Base-by-base conservation (phyloP, 2,797 vertebrate genomes). In the Schizothorax lantsangensis region DNA sequence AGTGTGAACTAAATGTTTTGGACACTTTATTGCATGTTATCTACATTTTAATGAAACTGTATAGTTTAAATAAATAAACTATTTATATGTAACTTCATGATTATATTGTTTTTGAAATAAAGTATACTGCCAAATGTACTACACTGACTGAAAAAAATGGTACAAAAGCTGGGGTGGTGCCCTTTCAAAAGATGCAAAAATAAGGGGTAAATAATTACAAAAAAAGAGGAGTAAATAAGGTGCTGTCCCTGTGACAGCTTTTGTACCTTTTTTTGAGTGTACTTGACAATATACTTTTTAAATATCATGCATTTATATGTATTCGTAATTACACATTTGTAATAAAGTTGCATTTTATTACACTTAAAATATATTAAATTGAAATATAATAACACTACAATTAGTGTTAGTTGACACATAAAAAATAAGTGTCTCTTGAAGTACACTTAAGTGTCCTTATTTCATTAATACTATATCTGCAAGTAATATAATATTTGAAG, bases 401-500 rank as follows among this genome's bases (percentile, higher is more conserved):
- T 62, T 54, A 54, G 3, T 57, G 54, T 57, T 23, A 57, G 54
- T 57, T 2, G 15, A 57, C 8, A 57, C 8, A n/a, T 57, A 3
- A 23, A 23, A 57, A n/a, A 57, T 21, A 62, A n/a, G n/a, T 62
- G 23, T 62, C 10, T 62, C 23, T 59, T 59, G 11, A 59, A 62
- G 57, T n/a, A 59, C 57, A 59, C 23, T n/a, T 59, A n/a, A 62
- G 21, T 62, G 57, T 62, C 23, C 23, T 62, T 26, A 26, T 62
- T 62, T 59, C 57, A 59, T n/a, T n/a, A 59, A n/a, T n/a, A 62
- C 11, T 62, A 62, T 26, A 62, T 12, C 23, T 62, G 3, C 23
- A 62, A 62, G 57, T 62, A 62, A 52, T 52, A 52, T 62, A n/a
- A 62, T 62, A 62, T 62, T 62, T 62, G n/a, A 62, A 62, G 59